Evolutionary conservation across 2,113 vertebrate genomes (phyloP).

Genomic region (Copsychus sechellarum): DNA sequence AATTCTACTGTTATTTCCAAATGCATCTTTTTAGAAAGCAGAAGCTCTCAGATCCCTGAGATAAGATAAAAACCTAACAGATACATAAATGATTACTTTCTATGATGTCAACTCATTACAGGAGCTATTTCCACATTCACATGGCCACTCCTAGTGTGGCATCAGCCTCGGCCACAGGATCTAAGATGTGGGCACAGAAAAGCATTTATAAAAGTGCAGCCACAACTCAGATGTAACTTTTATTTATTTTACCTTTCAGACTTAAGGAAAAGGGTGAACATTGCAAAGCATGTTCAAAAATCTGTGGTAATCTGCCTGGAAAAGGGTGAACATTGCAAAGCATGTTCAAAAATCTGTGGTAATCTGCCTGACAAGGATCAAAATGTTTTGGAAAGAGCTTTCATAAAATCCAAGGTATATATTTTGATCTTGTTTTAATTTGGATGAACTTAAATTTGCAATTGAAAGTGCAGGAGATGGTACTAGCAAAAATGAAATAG

Average conservation of each 20-base stretch:
- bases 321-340: neutral
- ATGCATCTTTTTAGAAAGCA: neutral
- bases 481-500: neutral
- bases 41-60: neutral
- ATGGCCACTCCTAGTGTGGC: neutral
- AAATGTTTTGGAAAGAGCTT: neutral
- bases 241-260: neutral
- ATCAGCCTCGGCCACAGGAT: neutral
- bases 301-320: neutral
- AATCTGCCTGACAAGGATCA: neutral
- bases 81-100: neutral
- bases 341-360: neutral
- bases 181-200: neutral
- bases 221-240: neutral
- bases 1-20: neutral
- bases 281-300: neutral
- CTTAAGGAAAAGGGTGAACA: neutral
- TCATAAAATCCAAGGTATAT: neutral
- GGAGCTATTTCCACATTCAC: neutral
- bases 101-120: neutral
- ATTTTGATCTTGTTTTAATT: neutral
- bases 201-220: neutral
- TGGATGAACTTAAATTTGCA: neutral
- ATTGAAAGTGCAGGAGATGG: neutral
- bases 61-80: neutral